phyloP scores from a whole-genome alignment of 2,113 vertebrate species.

The Labeo rohita region DNA sequence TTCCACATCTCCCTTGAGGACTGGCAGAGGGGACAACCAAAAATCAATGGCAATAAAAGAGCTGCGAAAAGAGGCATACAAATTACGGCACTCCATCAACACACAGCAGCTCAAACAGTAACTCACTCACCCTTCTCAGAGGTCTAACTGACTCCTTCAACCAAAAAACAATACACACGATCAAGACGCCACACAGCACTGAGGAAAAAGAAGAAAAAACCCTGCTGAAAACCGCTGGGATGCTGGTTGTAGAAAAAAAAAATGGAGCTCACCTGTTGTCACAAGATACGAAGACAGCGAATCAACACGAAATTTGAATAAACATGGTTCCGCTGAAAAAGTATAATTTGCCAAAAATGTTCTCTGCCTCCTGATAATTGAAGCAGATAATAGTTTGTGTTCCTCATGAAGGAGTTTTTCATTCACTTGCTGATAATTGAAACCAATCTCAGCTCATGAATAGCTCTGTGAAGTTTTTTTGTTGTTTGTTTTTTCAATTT shows the following conservation, averaged over 20 bases:
- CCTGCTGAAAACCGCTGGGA: not conserved
- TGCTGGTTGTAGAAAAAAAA: not conserved
- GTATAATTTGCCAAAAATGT: conserved; percentile 16
- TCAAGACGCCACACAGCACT: conserved; percentile 51
- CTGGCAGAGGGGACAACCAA: conserved; percentile 31
- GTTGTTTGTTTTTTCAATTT: not conserved
- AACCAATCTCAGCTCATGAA: conserved; percentile 16
- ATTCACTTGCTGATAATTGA: conserved; percentile 38
- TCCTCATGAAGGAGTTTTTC: conserved; percentile 29
- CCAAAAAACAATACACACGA: conserved; percentile 38
- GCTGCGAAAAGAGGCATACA: conserved; percentile 57
- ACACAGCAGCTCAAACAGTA: conserved; percentile 59
- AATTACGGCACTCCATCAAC: conserved; percentile 67
- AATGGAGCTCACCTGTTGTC: not conserved
- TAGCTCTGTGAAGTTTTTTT: conserved; percentile 28
- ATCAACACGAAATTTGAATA: not conserved
- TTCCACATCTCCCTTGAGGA: conserved; percentile 52
- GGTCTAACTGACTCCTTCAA: conserved; percentile 57
- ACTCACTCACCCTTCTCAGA: conserved; percentile 51
- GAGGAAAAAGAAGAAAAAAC: conserved; percentile 21
- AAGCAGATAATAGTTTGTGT: conserved; percentile 38
- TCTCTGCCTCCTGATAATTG: conserved; percentile 32
- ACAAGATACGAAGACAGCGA: not conserved
- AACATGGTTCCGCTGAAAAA: not conserved
- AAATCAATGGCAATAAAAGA: conserved; percentile 67